These are phyloP conservation scores for Cercopithecus hamlyni DNA, from an alignment of 2,797 vertebrate genomes.

Conservation along the genomic window DNA sequence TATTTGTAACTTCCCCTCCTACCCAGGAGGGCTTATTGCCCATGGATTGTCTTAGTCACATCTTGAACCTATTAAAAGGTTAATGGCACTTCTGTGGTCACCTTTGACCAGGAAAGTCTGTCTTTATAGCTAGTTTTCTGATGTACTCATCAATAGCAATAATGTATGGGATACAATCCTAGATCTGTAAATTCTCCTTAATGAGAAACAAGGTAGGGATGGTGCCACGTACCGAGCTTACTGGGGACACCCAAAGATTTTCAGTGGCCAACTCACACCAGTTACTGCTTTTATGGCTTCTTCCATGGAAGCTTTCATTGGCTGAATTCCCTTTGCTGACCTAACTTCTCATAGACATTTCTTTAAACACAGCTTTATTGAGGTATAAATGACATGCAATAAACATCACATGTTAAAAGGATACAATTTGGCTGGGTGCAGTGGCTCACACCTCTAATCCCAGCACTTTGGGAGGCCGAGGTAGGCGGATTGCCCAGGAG, in stretches of 20 bases:
- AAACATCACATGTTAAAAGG: neutral
- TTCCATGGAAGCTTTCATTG: neutral
- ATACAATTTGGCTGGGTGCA: neutral
- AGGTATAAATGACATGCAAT: neutral
- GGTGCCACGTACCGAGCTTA: neutral
- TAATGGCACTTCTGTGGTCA: neutral
- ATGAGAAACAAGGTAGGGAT: neutral
- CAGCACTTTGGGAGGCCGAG: neutral
- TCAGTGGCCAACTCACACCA: neutral
- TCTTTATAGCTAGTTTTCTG: neutral
- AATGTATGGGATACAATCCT: accelerated
- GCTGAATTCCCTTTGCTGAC: neutral
- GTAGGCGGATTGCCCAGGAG: neutral
- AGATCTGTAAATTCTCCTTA: neutral
- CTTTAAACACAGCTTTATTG: neutral
- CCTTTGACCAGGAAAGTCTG: neutral
- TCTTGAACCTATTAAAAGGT: neutral
- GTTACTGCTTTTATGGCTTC: neutral
- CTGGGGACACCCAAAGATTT: neutral
- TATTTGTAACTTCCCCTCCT: neutral
- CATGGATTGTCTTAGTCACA: too few species aligned
- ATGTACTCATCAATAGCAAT: neutral
- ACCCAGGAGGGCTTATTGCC: neutral
- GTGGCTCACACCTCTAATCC: neutral
- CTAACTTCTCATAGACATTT: neutral